Conservation (phyloP, 2,113 vertebrate species). For the Silurus glanis region DNA sequence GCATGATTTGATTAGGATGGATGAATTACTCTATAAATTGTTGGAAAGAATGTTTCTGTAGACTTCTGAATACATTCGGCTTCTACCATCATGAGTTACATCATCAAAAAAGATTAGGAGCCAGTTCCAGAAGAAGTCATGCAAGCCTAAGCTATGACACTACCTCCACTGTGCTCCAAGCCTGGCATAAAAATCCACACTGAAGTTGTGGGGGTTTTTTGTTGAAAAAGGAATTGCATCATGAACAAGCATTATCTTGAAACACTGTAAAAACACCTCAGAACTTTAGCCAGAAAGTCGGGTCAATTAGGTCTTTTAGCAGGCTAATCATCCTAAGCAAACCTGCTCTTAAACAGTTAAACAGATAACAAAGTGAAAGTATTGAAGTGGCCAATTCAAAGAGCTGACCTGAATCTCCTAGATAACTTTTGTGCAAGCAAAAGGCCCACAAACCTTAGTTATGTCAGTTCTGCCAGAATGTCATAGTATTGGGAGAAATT, state of each 20-base stretch:
- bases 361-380: not conserved
- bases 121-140: not conserved
- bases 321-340: not conserved
- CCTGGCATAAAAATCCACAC: not conserved
- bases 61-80: not conserved
- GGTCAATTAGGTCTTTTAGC: not conserved
- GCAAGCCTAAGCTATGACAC: not conserved
- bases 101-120: not conserved
- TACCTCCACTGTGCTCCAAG: not conserved
- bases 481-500: not conserved
- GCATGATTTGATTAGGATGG: not conserved
- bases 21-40: not conserved
- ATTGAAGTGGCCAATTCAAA: not conserved
- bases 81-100: not conserved
- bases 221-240: not conserved
- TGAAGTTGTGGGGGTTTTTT: not conserved
- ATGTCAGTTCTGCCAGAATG: too few relatives aligned
- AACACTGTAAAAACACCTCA: not conserved
- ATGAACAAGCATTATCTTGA: not conserved
- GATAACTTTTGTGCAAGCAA: too few relatives aligned
- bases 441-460: too few relatives aligned
- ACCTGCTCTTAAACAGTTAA: not conserved
- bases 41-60: not conserved
- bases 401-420: too few relatives aligned
- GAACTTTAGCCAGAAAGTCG: not conserved